Percentiles rank a stretch among this genome's conserved stretches.
phyloP scores from a whole-genome alignment of 2,797 vertebrate species.

The Percopsis omiscomaycus region DNA sequence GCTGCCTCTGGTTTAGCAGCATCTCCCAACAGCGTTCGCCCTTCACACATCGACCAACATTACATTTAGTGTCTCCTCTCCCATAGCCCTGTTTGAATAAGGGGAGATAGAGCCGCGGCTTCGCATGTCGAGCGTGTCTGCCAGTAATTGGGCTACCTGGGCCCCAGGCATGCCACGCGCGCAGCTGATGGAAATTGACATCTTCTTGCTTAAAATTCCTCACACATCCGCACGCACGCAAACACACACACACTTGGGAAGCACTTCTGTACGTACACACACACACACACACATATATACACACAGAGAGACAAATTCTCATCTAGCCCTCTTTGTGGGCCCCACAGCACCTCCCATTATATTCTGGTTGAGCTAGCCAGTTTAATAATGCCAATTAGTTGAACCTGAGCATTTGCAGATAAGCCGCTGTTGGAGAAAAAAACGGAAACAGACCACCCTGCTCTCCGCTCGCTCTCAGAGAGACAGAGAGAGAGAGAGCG shows the following conservation, averaged over 20 bases:
- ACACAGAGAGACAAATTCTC: conserved; percentile 15
- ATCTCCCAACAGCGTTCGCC: conserved; percentile 52
- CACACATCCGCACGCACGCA: conserved; percentile 29
- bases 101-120: conserved; percentile 48
- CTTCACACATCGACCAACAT: conserved; percentile 64
- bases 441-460: conserved; percentile 49
- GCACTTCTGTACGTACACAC: conserved; percentile 19
- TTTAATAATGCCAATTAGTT: conserved; percentile 77
- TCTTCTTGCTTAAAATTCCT: conserved; percentile 71
- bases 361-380: conserved; percentile 48
- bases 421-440: conserved; percentile 60
- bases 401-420: conserved; percentile 69
- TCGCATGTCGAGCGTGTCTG: conserved; percentile 54
- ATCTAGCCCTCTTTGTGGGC: conserved; percentile 25
- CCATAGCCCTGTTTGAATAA: conserved; percentile 56
- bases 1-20: conserved; percentile 31
- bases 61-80: conserved; percentile 52
- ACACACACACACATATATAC: conserved; percentile 9
- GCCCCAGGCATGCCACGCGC: conserved; percentile 60
- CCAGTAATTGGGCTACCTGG: conserved; percentile 77
- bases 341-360: conserved; percentile 34
- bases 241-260: conserved; percentile 11
- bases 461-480: conserved; percentile 10
- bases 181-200: conserved; percentile 76
- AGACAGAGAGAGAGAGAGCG: background rate